A percentile compares a stretch with the other conserved stretches of the same genome.
phyloP scores from a whole-genome alignment of 2,888 invertebrate genomes.

The Melipona beecheii region DNA sequence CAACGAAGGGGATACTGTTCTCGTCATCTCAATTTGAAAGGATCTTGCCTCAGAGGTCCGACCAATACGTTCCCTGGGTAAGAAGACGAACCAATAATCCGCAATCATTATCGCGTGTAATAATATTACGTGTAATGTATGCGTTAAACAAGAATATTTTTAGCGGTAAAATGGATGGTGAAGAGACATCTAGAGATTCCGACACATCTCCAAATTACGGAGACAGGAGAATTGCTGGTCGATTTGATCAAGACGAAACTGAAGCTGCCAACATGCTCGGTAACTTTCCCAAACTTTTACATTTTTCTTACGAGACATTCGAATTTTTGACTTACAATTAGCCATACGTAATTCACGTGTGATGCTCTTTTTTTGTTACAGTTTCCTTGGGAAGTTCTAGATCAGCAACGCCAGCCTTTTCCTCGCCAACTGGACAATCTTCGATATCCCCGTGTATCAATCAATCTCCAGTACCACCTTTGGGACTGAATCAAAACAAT shows the following conservation, averaged over 20 bases:
- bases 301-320: not conserved
- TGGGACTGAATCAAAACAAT: conserved; percentile 90
- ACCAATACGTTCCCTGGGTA: conserved; percentile 80
- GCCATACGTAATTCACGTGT: not conserved
- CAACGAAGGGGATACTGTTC: conserved; percentile 99
- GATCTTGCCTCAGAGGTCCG: conserved; percentile 84
- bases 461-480: conserved; percentile 88
- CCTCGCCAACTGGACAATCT: conserved; percentile 89
- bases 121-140: not conserved
- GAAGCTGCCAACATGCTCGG: conserved; percentile 98
- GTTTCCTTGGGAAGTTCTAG: conserved; percentile 97
- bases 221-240: conserved; percentile 89
- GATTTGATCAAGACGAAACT: conserved; percentile 97
- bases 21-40: conserved; percentile 96
- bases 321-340: not conserved
- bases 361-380: conserved; percentile 81
- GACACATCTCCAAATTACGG: conserved; percentile 94
- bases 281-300: conserved; percentile 73
- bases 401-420: conserved; percentile 96
- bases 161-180: conserved; percentile 89
- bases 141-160: conserved; percentile 63
- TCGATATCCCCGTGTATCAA: conserved; percentile 88
- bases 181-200: conserved; percentile 95
- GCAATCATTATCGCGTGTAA: not conserved
- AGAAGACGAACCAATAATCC: conserved; percentile 27